A percentile compares a stretch with the other conserved stretches of the same genome.
Evolutionary conservation across 2,888 invertebrate genomes (phyloP).

Genomic region (Vesta saturnalis): DNA sequence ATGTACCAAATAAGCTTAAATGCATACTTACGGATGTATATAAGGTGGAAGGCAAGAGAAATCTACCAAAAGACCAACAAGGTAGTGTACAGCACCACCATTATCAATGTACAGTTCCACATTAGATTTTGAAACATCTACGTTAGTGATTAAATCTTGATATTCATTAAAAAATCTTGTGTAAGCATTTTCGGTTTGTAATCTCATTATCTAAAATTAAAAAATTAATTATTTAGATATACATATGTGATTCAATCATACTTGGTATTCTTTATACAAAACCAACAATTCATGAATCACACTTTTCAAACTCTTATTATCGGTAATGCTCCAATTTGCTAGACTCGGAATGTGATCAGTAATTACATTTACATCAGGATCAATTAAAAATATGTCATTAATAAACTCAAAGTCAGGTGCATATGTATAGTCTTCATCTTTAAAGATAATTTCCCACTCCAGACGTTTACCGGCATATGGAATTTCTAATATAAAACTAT

Average conservation of each 20-base stretch:
- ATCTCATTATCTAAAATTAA: slow-evolving; percentile 59
- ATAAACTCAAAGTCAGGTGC: slow-evolving; percentile 81
- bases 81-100: slow-evolving; percentile 69
- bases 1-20: too few relatives aligned
- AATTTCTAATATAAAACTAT: slow-evolving; percentile 69
- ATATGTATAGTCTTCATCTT: slow-evolving; percentile 62
- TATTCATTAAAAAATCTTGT: slow-evolving; percentile 72
- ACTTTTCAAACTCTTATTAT: slow-evolving; percentile 68
- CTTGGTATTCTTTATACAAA: slow-evolving; percentile 73
- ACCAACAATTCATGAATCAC: slow-evolving; percentile 71
- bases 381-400: slow-evolving; percentile 72
- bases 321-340: slow-evolving; percentile 71
- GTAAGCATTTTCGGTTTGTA: slow-evolving; percentile 64
- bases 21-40: slow-evolving; percentile 50
- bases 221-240: neutral
- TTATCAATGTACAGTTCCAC: slow-evolving; percentile 73
- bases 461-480: slow-evolving; percentile 76
- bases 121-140: slow-evolving; percentile 66
- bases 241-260: slow-evolving; percentile 49
- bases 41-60: slow-evolving; percentile 69
- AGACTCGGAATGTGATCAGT: slow-evolving; percentile 68
- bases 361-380: slow-evolving; percentile 67
- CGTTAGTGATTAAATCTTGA: slow-evolving; percentile 66
- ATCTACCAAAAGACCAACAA: slow-evolving; percentile 73
- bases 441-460: slow-evolving; percentile 77